phyloP scores from a whole-genome alignment of 2,888 invertebrate genomes.

The Geophilus truncorum region DNA sequence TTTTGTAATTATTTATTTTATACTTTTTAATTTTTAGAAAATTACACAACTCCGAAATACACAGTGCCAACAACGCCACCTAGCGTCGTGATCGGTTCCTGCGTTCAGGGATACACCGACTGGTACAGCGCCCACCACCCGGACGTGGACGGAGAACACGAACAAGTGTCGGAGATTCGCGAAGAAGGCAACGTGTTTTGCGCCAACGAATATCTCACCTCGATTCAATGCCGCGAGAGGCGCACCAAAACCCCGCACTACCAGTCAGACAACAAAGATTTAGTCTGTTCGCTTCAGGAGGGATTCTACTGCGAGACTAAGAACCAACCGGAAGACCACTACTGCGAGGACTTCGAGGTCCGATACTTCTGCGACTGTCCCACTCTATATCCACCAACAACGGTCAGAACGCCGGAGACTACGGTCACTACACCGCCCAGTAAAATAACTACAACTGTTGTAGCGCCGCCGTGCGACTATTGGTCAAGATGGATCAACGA shows the following conservation, averaged over 20 bases:
- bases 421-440: background rate
- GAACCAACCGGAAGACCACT: constrained; percentile 28
- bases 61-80: background rate
- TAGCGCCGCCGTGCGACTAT: constrained; percentile 39
- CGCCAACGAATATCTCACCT: constrained; percentile 37
- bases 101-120: constrained; percentile 39
- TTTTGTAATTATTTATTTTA: background rate
- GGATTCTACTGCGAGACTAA: constrained; percentile 38
- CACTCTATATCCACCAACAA: background rate
- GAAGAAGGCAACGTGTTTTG: constrained; percentile 36
- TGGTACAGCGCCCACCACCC: constrained; percentile 39
- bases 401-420: background rate
- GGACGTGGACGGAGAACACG: constrained; percentile 38
- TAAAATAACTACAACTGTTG: constrained; percentile 35
- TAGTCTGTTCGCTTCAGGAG: constrained; percentile 37
- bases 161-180: constrained; percentile 37
- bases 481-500: constrained; percentile 45
- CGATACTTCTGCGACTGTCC: constrained; percentile 43
- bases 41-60: background rate
- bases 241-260: constrained; percentile 11
- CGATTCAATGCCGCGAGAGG: constrained; percentile 38
- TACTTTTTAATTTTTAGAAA: background rate
- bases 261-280: constrained; percentile 32
- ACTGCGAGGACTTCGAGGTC: constrained; percentile 45
- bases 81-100: background rate